Evolutionary conservation across 2,888 invertebrate genomes (phyloP).

Genomic region (Drosophila meridionalis): DNA sequence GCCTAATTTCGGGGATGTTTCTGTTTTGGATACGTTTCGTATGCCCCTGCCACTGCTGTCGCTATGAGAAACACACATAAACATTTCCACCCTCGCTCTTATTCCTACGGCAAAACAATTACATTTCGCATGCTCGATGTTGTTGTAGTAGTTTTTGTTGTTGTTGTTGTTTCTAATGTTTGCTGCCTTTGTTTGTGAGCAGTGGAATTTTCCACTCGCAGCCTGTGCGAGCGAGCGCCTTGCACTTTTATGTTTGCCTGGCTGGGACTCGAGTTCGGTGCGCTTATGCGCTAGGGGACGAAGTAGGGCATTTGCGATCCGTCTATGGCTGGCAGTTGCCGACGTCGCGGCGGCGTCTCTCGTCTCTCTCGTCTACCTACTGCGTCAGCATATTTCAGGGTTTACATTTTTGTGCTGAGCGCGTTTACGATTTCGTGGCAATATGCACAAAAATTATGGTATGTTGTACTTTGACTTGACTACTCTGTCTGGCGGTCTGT

Average conservation of each 20-base stretch:
- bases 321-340: constrained; percentile 17
- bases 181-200: constrained; percentile 22
- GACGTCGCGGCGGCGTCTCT: constrained; percentile 11
- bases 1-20: constrained; percentile 79
- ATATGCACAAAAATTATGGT: constrained; percentile 33
- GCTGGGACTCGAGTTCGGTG: constrained; percentile 37
- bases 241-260: constrained; percentile 75
- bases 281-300: constrained; percentile 34
- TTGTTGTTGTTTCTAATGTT: constrained; percentile 27
- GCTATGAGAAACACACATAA: constrained; percentile 47
- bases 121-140: constrained; percentile 16
- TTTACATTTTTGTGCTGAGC: constrained; percentile 51
- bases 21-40: constrained; percentile 14
- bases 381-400: constrained; percentile 72
- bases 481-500: constrained; percentile 13
- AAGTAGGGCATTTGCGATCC: constrained; percentile 46
- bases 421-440: constrained; percentile 47
- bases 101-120: constrained; percentile 20
- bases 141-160: constrained; percentile 32
- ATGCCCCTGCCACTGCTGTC: constrained; percentile 38
- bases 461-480: constrained; percentile 38
- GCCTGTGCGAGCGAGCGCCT: constrained; percentile 45
- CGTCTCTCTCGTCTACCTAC: constrained; percentile 66
- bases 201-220: constrained; percentile 82
- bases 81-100: constrained; percentile 59